Evolutionary conservation across 2,888 invertebrate species (phyloP).

Genomic region (Thereva unica): DNA sequence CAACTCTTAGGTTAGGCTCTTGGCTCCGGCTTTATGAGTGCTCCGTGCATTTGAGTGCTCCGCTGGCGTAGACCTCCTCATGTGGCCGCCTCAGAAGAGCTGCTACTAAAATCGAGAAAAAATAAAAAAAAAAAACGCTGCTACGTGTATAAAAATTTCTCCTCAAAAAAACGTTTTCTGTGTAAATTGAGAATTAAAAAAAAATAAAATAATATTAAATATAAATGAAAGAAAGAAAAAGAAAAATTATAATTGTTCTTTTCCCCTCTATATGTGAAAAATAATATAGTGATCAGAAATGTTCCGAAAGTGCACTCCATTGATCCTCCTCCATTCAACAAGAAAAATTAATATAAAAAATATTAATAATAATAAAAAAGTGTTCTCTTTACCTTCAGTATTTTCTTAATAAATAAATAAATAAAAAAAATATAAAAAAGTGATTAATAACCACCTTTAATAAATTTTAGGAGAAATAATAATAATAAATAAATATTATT

Average conservation of each 20-base stretch:
- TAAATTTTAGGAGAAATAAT: too few species aligned
- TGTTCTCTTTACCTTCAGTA: too few species aligned
- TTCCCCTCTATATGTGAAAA: neutral
- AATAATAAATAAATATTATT: too few species aligned
- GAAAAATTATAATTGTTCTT: too few species aligned
- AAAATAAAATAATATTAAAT: too few species aligned
- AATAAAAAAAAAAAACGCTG: neutral
- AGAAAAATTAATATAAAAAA: conserved; percentile 5
- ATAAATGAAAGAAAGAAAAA: too few species aligned
- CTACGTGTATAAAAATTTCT: conserved; percentile 27
- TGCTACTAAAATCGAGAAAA: conserved; percentile 18
- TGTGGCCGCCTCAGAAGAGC: conserved; percentile 22
- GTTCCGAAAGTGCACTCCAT: conserved; percentile 20
- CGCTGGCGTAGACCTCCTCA: conserved; percentile 26
- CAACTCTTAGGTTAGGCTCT: conserved; percentile 8
- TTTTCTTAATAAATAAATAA: neutral
- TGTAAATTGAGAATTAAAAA: neutral
- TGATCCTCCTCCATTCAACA: conserved; percentile 23
- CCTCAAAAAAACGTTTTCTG: conserved; percentile 13
- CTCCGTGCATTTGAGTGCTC: conserved; percentile 26
- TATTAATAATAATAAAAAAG: conserved; percentile 20
- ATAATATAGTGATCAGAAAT: conserved; percentile 13
- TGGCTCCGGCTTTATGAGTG: conserved; percentile 13
- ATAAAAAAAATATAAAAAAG: conserved; percentile 31
- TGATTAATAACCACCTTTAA: neutral